Conservation (phyloP, 2,797 vertebrate species). For the Petrocephalus sullivani region DNA sequence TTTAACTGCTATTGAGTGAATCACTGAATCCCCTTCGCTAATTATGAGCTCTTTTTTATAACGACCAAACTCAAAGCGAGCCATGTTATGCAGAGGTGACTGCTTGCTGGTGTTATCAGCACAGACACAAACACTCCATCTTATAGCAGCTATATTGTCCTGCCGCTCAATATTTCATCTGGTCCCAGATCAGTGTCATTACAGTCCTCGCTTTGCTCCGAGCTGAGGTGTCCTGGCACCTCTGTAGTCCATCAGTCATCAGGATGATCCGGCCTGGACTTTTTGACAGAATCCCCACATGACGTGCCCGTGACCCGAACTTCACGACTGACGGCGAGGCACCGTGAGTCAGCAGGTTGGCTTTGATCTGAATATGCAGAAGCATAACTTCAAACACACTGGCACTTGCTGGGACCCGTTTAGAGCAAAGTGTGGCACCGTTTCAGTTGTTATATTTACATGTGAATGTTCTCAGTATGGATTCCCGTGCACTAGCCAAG, state of each 20-base stretch:
- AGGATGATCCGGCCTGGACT: conserved; percentile 33
- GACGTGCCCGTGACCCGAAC: conserved; percentile 27
- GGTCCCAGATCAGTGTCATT: conserved; percentile 26
- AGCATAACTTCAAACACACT: not conserved
- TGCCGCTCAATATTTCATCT: conserved; percentile 23
- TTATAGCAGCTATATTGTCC: conserved; percentile 21
- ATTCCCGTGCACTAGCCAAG: not conserved
- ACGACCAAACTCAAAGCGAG: not conserved
- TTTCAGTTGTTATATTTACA: not conserved
- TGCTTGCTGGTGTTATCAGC: conserved; percentile 4
- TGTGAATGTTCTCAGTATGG: not conserved
- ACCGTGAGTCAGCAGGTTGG: not conserved
- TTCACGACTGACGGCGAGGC: conserved; percentile 26
- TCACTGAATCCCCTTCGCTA: not conserved
- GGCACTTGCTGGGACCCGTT: not conserved
- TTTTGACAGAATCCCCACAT: conserved; percentile 27
- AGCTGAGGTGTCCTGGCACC: conserved; percentile 32
- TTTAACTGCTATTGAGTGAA: conserved; percentile 1
- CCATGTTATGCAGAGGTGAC: not conserved
- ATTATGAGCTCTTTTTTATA: conserved; percentile 9
- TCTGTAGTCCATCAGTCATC: conserved; percentile 33
- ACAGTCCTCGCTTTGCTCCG: conserved; percentile 33
- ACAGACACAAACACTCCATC: conserved; percentile 27
- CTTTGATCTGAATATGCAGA: not conserved
- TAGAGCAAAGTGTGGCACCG: not conserved